Evolutionary conservation across 37 sponge, comb jelly and placozoan species (phyloP).

Genomic region (Tethya wilhelma): DNA sequence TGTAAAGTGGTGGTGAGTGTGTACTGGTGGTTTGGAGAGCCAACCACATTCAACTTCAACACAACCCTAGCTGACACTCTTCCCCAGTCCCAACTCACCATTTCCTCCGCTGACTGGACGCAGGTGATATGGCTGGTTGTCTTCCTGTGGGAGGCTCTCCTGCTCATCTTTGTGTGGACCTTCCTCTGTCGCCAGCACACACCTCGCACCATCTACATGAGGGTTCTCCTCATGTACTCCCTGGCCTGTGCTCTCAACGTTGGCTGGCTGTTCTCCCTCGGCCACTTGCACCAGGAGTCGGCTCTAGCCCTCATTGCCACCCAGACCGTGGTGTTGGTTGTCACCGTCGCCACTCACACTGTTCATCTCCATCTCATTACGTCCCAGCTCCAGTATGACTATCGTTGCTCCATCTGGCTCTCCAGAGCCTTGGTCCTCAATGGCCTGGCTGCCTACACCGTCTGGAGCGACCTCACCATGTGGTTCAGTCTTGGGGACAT

Average conservation of each 20-base stretch:
- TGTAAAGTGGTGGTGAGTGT: neutral
- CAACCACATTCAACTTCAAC: neutral
- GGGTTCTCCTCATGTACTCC: conserved; percentile 17
- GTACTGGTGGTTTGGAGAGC: conserved; percentile 24
- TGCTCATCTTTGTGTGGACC: conserved; percentile 55
- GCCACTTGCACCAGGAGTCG: conserved; percentile 27
- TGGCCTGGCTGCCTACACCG: conserved; percentile 22
- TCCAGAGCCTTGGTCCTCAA: conserved; percentile 38
- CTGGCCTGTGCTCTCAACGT: conserved; percentile 21
- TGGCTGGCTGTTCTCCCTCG: conserved; percentile 49
- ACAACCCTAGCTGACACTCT: neutral
- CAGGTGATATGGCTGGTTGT: conserved; percentile 55
- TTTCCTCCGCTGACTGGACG: conserved; percentile 52
- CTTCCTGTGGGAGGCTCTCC: conserved; percentile 43
- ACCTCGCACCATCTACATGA: conserved; percentile 12
- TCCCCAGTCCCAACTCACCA: neutral
- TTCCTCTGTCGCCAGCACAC: conserved; percentile 35
- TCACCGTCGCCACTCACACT: conserved; percentile 2
- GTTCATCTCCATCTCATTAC: neutral
- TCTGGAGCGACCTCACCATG: conserved; percentile 8
- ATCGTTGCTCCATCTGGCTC: neutral
- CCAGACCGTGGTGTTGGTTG: neutral
- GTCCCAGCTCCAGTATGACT: neutral
- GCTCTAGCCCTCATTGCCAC: conserved; percentile 46
- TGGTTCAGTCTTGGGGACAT: conserved; percentile 42